Evolutionary conservation across 2,888 invertebrate species (phyloP), one percentile per base, ranked within the genome.

Genomic region (Tanaodytes sp.): DNA sequence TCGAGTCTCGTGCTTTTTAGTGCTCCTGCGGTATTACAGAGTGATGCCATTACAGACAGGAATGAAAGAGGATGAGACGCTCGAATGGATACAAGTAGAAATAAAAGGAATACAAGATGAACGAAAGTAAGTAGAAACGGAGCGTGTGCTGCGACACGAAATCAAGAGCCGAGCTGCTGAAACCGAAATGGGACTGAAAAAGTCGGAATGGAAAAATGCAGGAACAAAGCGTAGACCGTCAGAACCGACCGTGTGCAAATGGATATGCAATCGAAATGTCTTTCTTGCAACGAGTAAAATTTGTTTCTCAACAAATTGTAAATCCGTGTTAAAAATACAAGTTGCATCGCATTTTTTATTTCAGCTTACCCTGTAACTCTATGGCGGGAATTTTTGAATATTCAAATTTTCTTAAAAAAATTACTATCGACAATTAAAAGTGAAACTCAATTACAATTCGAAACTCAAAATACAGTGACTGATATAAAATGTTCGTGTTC

Each of bases 1-100:
- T 31, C 57, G 48, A 63, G 68, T 70, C 66, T 71, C 62, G 49
- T 66, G 61, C 54, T 73, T 71, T 71, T 73, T 66, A 63, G 71
- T 59, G 57, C 43, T 61, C 48, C 59, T 45, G 59, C 39, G 51
- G 65, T 73, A 68, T 68, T 70, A 71, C 63, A 71, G 49, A 52
- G 63, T 63, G 66, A 66, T 69, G 52, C 59, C 43, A 66, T 69
- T 69, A 71, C 57, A 59, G 55, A 36, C 51, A 48, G 55, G 40
- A 66, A 72, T 55, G 69, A 61, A 59, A 69, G 63, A 66, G 66
- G 59, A 62, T 62, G 67, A 63, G 66, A 61, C 48, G 54, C 64
- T 70, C 45, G 64, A 65, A 65, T 70, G 70, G 64, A 55, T 64
- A 55, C 54, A 64, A 43, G 63, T 33, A 40, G 27, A 57, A 65